Evolutionary conservation across 2,888 invertebrate genomes (phyloP).

Genomic region (Oxycera nigricornis): DNA sequence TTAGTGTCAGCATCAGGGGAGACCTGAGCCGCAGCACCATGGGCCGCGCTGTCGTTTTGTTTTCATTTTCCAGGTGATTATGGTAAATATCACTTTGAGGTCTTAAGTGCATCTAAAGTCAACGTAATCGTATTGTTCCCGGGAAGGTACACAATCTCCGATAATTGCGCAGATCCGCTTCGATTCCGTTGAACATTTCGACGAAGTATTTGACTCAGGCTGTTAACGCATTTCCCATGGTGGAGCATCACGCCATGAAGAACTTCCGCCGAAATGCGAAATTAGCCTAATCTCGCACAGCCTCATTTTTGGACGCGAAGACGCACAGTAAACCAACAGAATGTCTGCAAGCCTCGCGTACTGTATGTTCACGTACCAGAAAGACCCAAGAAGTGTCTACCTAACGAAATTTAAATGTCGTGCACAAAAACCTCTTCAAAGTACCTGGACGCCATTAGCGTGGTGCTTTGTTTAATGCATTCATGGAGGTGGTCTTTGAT

Average conservation of each 20-base stretch:
- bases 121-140: slow-evolving; percentile 2
- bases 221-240: too few species aligned
- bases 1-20: not conserved
- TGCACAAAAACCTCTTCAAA: not conserved
- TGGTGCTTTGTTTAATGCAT: slow-evolving; percentile 17
- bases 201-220: not conserved
- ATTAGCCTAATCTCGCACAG: too few species aligned
- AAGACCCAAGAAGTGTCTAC: too few species aligned
- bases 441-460: slow-evolving; percentile 11
- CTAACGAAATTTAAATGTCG: slow-evolving; percentile 5
- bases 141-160: not conserved
- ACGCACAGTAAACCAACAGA: too few species aligned
- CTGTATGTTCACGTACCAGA: too few species aligned
- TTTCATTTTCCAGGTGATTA: slow-evolving; percentile 35
- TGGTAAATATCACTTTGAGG: slow-evolving; percentile 29
- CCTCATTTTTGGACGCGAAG: too few species aligned
- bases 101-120: slow-evolving; percentile 21
- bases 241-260: too few species aligned
- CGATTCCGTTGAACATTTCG: not conserved
- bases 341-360: too few species aligned
- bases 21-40: not conserved
- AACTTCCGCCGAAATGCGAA: not conserved
- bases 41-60: slow-evolving; percentile 8
- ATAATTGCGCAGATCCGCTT: not conserved
- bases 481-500: slow-evolving; percentile 12